Conservation (phyloP, 2,797 vertebrate genomes). For the Dendrocincla fuliginosa region DNA sequence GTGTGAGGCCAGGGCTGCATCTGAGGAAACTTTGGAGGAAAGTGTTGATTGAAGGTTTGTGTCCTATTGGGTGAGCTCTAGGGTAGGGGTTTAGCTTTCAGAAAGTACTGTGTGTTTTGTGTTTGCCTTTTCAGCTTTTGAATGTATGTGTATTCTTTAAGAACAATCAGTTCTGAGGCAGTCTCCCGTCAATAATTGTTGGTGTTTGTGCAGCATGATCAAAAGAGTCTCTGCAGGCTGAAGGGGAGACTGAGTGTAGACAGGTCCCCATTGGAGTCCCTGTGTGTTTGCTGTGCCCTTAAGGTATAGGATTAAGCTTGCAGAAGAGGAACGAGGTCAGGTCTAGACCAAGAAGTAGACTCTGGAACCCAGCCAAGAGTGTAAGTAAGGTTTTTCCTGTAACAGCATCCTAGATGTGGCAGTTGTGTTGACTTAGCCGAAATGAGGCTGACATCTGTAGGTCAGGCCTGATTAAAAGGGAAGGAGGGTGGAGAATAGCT, state of each 20-base stretch:
- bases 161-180: neutral
- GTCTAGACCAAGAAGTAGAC: constrained; percentile 34
- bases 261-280: neutral
- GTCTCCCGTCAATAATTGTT: neutral
- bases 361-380: constrained; percentile 48
- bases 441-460: constrained; percentile 64
- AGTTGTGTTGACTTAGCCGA: constrained; percentile 56
- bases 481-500: constrained; percentile 40
- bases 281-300: constrained; percentile 32
- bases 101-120: neutral
- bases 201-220: neutral
- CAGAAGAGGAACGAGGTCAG: constrained; percentile 45
- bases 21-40: neutral
- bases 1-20: neutral
- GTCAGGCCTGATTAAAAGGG: constrained; percentile 57
- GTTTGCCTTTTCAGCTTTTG: neutral
- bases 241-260: neutral
- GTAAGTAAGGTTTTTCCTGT: constrained; percentile 50
- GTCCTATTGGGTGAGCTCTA: neutral
- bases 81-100: neutral
- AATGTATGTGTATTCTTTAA: neutral
- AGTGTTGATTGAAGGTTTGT: neutral
- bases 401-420: constrained; percentile 53
- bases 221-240: neutral
- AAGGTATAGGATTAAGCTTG: constrained; percentile 51